phyloP scores from a whole-genome alignment of 2,888 invertebrate genomes.

The Iselma pallidipennis region DNA sequence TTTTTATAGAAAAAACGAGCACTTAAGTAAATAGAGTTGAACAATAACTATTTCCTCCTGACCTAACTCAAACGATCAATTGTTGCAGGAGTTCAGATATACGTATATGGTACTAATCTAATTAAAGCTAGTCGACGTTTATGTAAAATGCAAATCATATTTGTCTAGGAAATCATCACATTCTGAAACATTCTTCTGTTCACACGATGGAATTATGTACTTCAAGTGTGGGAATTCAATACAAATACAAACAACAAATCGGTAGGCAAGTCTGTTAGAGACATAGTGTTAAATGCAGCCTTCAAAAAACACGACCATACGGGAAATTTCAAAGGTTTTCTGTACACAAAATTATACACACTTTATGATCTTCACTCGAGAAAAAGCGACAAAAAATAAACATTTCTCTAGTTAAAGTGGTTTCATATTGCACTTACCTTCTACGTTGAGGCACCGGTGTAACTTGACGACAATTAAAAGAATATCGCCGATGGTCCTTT shows the following conservation, averaged over 20 bases:
- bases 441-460: conserved; percentile 24
- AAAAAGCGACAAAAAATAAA: neutral
- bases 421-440: conserved; percentile 31
- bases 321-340: neutral
- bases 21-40: too few species aligned
- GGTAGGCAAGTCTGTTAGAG: conserved; percentile 10
- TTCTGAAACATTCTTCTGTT: neutral
- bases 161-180: neutral
- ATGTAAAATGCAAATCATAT: neutral
- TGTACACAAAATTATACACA: too few species aligned
- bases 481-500: conserved; percentile 34
- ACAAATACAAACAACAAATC: conserved; percentile 13
- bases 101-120: neutral
- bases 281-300: conserved; percentile 14
- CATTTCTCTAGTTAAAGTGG: neutral
- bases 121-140: neutral
- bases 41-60: neutral
- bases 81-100: neutral
- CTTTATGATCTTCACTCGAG: neutral
- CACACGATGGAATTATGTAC: neutral
- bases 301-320: neutral
- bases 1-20: too few species aligned
- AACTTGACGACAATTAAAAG: conserved; percentile 36
- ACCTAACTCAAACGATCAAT: neutral
- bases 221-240: conserved; percentile 16